Evolutionary conservation across 1,140 invertebrate species (phyloP).

Genomic region (Ceratitis capitata): DNA sequence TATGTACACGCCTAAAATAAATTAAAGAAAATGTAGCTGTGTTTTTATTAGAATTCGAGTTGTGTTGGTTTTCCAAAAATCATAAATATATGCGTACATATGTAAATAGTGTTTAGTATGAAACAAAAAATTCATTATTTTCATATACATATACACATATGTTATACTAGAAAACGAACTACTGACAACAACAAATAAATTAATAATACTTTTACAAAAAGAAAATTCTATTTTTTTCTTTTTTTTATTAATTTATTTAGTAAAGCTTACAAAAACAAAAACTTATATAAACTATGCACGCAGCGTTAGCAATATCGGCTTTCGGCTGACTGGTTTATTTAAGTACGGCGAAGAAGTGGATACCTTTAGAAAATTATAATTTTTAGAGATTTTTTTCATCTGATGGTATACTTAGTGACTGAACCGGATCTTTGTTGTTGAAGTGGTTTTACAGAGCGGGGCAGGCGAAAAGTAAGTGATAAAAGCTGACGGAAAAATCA

Average conservation of each 20-base stretch:
- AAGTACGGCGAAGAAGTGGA: neutral
- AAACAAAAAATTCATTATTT: conserved; percentile 11
- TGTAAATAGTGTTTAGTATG: neutral
- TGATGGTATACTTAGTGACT: too few relatives aligned
- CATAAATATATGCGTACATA: neutral
- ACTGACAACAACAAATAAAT: neutral
- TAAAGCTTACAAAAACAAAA: too few relatives aligned
- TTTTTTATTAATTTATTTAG: neutral
- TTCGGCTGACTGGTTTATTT: neutral
- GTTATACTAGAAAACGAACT: neutral
- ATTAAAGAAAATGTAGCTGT: neutral
- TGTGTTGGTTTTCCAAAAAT: neutral
- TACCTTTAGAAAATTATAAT: too few relatives aligned
- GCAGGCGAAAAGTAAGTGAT: too few relatives aligned
- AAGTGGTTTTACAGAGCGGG: too few relatives aligned
- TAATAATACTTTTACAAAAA: neutral
- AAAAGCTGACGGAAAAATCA: too few relatives aligned
- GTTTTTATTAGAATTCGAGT: neutral
- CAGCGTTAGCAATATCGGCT: too few relatives aligned
- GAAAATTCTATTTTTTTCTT: neutral
- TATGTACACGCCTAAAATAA: neutral
- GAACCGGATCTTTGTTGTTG: too few relatives aligned
- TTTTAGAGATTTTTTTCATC: too few relatives aligned
- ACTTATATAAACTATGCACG: too few relatives aligned
- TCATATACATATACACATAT: neutral